These are phyloP conservation scores for Butorides virescens DNA, from an alignment of 2,113 vertebrate genomes.

Conservation along the genomic window DNA sequence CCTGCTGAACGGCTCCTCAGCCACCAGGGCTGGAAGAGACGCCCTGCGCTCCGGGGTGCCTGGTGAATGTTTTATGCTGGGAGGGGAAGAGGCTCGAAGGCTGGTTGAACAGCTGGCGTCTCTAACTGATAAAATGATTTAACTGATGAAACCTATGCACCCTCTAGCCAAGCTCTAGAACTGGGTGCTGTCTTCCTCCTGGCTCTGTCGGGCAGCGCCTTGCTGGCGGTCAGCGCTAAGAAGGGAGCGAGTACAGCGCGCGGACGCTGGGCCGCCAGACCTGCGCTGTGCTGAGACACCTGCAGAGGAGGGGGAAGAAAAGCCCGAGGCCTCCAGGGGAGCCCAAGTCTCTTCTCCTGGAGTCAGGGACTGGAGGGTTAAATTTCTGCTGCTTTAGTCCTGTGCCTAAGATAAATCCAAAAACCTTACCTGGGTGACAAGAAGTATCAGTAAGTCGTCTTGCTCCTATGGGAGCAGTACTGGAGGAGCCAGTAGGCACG, in stretches of 20 bases:
- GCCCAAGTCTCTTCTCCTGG: too few species aligned
- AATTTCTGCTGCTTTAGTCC: not conserved
- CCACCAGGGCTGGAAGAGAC: not conserved
- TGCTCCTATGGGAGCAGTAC: not conserved
- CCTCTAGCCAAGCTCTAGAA: not conserved
- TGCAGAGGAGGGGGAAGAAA: not conserved
- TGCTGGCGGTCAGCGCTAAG: fast-evolving
- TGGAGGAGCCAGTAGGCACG: fast-evolving
- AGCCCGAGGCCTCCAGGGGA: not conserved
- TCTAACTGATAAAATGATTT: not conserved
- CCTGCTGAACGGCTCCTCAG: not conserved
- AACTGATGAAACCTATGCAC: not conserved
- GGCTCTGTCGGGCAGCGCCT: not conserved
- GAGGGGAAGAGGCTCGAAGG: not conserved
- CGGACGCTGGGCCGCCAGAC: fast-evolving
- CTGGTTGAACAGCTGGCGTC: too few species aligned
- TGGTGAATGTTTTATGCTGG: not conserved
- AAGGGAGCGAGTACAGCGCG: fast-evolving
- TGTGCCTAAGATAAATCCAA: not conserved
- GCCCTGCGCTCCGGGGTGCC: fast-evolving
- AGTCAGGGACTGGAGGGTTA: too few species aligned
- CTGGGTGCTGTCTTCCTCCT: not conserved
- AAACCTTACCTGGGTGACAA: fast-evolving
- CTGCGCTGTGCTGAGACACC: not conserved
- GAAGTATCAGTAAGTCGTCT: too few species aligned